Evolutionary conservation across 35 echinoderm and acorn worm species (phyloP).

Genomic region (Acanthaster planci): DNA sequence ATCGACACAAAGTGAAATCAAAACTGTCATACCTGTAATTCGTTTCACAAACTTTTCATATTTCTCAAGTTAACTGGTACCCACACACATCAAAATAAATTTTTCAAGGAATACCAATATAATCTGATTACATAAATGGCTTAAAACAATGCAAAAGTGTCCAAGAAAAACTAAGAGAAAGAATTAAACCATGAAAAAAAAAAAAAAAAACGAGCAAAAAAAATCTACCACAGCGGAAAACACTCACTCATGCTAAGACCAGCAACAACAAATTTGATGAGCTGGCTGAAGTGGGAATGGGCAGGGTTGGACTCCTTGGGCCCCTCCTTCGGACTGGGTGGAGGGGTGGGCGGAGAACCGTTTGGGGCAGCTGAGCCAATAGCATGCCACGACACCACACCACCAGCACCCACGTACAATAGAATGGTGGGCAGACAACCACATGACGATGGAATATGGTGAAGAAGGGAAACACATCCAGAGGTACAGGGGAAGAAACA

Average conservation of each 20-base stretch:
- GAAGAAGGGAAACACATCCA: neutral
- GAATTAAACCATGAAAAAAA: neutral
- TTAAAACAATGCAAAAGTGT: too few relatives aligned
- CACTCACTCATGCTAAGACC: slow-evolving; percentile 20
- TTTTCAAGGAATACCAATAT: too few relatives aligned
- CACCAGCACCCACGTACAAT: neutral
- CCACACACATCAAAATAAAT: too few relatives aligned
- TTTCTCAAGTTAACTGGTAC: too few relatives aligned
- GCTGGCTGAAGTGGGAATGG: neutral
- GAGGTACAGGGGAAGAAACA: neutral
- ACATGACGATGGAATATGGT: too few relatives aligned
- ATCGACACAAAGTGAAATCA: too few relatives aligned
- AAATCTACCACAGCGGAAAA: neutral
- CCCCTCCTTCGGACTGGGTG: slow-evolving; percentile 25
- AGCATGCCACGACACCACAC: slow-evolving; percentile 13
- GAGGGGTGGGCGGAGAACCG: slow-evolving; percentile 22
- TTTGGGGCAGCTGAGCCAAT: slow-evolving; percentile 10
- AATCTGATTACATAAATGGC: too few relatives aligned
- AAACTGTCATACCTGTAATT: too few relatives aligned
- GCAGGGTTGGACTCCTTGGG: neutral
- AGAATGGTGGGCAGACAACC: too few relatives aligned
- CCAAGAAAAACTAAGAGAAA: too few relatives aligned
- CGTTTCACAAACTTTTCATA: too few relatives aligned
- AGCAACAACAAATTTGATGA: slow-evolving; percentile 9
- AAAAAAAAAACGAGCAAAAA: too few relatives aligned